phyloP scores from a whole-genome alignment of 2,113 vertebrate species.

The Paradoxurus hermaphroditus region DNA sequence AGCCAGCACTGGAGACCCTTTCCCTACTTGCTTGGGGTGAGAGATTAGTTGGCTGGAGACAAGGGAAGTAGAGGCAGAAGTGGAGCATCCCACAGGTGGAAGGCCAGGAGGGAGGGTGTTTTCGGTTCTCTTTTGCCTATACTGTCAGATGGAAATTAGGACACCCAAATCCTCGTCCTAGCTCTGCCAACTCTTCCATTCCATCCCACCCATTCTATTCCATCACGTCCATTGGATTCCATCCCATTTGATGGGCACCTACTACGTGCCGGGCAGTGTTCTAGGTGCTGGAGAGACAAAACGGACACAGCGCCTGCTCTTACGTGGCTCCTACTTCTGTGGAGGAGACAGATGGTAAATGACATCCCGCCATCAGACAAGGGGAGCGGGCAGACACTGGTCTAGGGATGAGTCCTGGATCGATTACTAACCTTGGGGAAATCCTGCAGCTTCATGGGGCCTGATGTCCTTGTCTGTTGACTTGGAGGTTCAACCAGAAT shows the following conservation, averaged over 20 bases:
- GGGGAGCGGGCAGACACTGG: not conserved
- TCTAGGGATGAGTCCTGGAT: not conserved
- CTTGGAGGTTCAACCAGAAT: not conserved
- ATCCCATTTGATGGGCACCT: not conserved
- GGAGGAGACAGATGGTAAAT: not conserved
- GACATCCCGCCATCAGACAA: not conserved
- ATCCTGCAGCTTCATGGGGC: not conserved
- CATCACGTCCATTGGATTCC: not conserved
- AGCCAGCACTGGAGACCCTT: not conserved
- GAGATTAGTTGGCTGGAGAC: not conserved
- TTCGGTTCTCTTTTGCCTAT: not conserved
- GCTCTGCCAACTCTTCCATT: not conserved
- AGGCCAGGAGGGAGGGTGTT: not conserved
- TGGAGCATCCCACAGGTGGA: not conserved
- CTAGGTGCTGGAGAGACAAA: not conserved
- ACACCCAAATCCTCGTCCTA: not conserved
- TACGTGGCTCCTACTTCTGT: rapidly evolving
- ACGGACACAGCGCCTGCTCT: not conserved
- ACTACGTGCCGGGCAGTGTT: not conserved
- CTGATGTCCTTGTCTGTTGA: not conserved
- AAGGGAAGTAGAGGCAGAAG: not conserved
- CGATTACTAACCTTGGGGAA: not conserved
- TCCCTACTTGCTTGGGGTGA: not conserved
- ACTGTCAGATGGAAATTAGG: not conserved
- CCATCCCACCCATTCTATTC: not conserved